phyloP scores from a whole-genome alignment of 2,113 vertebrate species.

The Salvelinus namaycush region DNA sequence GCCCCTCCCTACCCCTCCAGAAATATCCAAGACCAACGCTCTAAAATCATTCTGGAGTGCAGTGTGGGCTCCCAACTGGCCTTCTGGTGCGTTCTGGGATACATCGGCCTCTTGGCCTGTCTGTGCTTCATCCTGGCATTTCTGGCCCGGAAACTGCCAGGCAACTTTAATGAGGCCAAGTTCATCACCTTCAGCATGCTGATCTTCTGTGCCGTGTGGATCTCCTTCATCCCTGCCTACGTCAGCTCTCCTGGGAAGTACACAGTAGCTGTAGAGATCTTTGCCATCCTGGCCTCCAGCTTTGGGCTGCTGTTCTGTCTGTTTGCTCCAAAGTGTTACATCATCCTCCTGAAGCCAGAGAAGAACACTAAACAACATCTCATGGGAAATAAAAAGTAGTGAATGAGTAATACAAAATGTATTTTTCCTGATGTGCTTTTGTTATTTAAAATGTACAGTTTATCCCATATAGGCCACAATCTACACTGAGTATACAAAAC shows the following conservation, averaged over 20 bases:
- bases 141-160: slow-evolving; percentile 65
- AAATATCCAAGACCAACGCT: slow-evolving; percentile 54
- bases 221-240: slow-evolving; percentile 68
- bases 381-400: slow-evolving; percentile 54
- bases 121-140: slow-evolving; percentile 67
- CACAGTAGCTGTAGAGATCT: slow-evolving; percentile 72
- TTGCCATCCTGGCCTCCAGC: slow-evolving; percentile 73
- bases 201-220: slow-evolving; percentile 69
- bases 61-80: slow-evolving; percentile 60
- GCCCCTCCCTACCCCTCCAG: slow-evolving; percentile 56
- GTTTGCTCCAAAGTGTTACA: slow-evolving; percentile 72
- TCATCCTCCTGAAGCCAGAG: slow-evolving; percentile 70
- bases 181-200: slow-evolving; percentile 72
- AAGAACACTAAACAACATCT: slow-evolving; percentile 71
- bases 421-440: too few relatives aligned
- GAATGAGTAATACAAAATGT: too few relatives aligned
- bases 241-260: slow-evolving; percentile 73
- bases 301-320: slow-evolving; percentile 69
- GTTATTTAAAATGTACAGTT: too few relatives aligned
- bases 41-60: slow-evolving; percentile 66
- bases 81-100: slow-evolving; percentile 69
- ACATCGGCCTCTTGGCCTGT: slow-evolving; percentile 66
- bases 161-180: slow-evolving; percentile 66
- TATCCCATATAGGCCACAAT: too few relatives aligned
- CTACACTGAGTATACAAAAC: too few relatives aligned